Evolutionary conservation across 2,888 invertebrate species (phyloP), one percentile per base, ranked within the genome.

Genomic region (Cylloceria caligata): DNA sequence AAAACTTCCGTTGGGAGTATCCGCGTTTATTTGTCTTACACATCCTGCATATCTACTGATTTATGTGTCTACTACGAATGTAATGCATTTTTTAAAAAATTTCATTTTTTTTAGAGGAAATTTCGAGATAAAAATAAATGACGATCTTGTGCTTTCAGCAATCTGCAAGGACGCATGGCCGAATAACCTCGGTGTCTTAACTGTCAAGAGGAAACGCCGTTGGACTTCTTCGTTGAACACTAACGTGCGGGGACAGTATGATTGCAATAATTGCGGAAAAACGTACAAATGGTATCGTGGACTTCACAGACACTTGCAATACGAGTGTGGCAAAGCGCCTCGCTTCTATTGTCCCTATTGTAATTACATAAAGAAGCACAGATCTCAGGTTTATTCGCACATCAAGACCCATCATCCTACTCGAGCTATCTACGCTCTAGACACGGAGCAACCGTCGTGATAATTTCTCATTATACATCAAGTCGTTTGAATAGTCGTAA

Each of bases 221-320:
- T 55, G 72, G 62, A 45, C 39, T 27, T 60, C 73, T 1, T 19
- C 69, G 19, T n/a, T 52, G 9, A 67, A 62, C 45, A 74, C 55
- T 34, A 69, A 57, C 49, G 55, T 9, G 11, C 62, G 64, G 7
- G 88, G 85, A 60, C 86, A 84, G 64, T 88, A 83, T 81, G 86
- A 88, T 74, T 92, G 92, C 72, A 87, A 88, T 1, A 88, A 85
- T 39, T 92, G 92, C 71, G 88, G 87, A 27, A 90, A 89, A 75
- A 80, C 84, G 1, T 92, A 92, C 81, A 89, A 89, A 80, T 88
- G 87, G 87, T 87, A 87, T 88, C 73, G 79, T 86, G 62, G 89
- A 89, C 79, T 77, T 86, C 74, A 79, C 88, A 74, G 71, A 88
- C 84, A 86, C 85, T 52, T 89, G 89, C 79, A 86, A 82, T 60